Evolutionary conservation across 2,888 invertebrate genomes (phyloP).

Genomic region (Thereva nobilitata): DNA sequence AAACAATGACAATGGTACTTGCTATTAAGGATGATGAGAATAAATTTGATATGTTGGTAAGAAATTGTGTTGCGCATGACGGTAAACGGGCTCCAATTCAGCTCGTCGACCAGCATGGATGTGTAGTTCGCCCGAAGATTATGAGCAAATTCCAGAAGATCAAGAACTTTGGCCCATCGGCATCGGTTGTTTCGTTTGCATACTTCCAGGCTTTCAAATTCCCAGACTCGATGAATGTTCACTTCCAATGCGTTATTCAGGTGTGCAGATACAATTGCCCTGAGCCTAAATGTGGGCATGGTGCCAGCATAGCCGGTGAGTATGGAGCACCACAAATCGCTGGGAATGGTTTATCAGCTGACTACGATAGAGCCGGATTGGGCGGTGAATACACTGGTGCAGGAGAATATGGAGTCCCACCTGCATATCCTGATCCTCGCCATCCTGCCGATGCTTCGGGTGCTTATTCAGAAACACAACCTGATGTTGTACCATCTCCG

Average conservation of each 20-base stretch:
- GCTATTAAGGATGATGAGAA: constrained; percentile 95
- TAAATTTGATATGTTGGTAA: constrained; percentile 92
- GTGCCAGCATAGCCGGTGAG: constrained; percentile 66
- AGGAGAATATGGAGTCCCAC: constrained; percentile 76
- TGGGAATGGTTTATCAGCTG: constrained; percentile 65
- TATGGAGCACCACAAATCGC: constrained; percentile 65
- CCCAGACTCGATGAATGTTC: constrained; percentile 96
- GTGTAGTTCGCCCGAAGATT: constrained; percentile 90
- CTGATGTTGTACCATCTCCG: constrained; percentile 79
- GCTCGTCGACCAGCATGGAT: constrained; percentile 90
- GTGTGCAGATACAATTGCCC: constrained; percentile 93
- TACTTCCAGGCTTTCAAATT: constrained; percentile 97
- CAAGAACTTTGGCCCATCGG: constrained; percentile 92
- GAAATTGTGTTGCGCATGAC: constrained; percentile 93
- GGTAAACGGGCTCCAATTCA: constrained; percentile 92
- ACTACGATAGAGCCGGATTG: constrained; percentile 64
- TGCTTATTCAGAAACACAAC: constrained; percentile 80
- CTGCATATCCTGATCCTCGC: constrained; percentile 83
- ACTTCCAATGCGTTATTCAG: constrained; percentile 96
- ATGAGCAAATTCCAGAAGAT: constrained; percentile 96
- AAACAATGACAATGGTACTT: constrained; percentile 96
- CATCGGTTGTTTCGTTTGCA: constrained; percentile 91
- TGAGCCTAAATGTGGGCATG: constrained; percentile 82
- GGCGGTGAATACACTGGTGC: constrained; percentile 55
- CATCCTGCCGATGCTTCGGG: constrained; percentile 84